phyloP scores from a whole-genome alignment of 2,888 invertebrate species.

The Drosophila helvetica region DNA sequence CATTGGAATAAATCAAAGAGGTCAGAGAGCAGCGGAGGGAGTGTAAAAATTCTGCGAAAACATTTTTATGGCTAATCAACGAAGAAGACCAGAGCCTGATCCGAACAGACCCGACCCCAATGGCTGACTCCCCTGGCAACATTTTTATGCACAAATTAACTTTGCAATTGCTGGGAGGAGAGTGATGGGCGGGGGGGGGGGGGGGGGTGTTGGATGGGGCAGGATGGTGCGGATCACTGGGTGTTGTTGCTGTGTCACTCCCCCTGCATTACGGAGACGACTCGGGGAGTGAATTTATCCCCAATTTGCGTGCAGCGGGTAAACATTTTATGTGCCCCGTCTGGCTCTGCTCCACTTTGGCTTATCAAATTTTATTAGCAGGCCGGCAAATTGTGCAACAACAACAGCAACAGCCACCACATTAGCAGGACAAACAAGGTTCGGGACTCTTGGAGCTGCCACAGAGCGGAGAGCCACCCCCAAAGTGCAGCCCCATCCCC shows the following conservation, averaged over 20 bases:
- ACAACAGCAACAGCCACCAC: slow-evolving; percentile 27
- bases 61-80: slow-evolving; percentile 75
- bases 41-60: slow-evolving; percentile 29
- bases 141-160: slow-evolving; percentile 76
- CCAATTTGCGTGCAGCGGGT: slow-evolving; percentile 81
- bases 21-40: slow-evolving; percentile 1
- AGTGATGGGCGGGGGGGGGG: not conserved
- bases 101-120: slow-evolving; percentile 10
- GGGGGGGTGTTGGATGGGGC: not conserved
- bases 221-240: slow-evolving; percentile 7
- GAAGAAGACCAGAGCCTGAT: slow-evolving; percentile 25
- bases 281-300: slow-evolving; percentile 64
- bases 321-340: slow-evolving; percentile 69
- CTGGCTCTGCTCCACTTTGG: slow-evolving; percentile 66
- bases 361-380: slow-evolving; percentile 79
- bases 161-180: slow-evolving; percentile 56
- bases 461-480: slow-evolving; percentile 56
- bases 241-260: slow-evolving; percentile 53
- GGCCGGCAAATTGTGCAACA: slow-evolving; percentile 75
- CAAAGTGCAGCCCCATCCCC: slow-evolving; percentile 52
- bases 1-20: slow-evolving; percentile 77
- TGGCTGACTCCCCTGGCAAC: slow-evolving; percentile 52
- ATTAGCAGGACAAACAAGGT: slow-evolving; percentile 31
- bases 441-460: slow-evolving; percentile 17
- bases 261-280: slow-evolving; percentile 55